Conservation (phyloP, 2,113 vertebrate species). For the Machaerirhynchus nigripectus region DNA sequence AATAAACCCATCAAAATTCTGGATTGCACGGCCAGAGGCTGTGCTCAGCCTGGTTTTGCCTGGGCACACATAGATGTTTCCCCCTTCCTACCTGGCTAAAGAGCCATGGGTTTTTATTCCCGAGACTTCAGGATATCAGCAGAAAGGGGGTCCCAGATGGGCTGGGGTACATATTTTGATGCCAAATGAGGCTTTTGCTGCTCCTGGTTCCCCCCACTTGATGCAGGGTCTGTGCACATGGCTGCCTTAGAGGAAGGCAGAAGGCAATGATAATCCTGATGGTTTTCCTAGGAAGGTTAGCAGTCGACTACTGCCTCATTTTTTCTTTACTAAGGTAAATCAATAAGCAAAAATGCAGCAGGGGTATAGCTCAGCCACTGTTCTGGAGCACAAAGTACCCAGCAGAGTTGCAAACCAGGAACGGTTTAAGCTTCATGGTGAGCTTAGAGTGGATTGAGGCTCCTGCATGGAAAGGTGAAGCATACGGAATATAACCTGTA, state of each 20-base stretch:
- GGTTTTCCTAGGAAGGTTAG: background rate
- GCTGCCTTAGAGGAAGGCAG: background rate
- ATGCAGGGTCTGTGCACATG: background rate
- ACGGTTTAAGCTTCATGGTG: background rate
- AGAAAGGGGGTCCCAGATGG: rapidly evolving
- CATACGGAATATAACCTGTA: rapidly evolving
- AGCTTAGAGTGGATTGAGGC: background rate
- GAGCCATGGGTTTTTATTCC: background rate
- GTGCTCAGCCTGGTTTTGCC: background rate
- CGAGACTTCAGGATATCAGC: rapidly evolving
- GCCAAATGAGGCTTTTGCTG: background rate
- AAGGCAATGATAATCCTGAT: background rate
- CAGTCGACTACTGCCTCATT: background rate
- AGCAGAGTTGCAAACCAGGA: background rate
- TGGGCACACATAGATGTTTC: background rate
- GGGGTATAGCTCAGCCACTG: background rate
- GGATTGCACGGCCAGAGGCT: rapidly evolving
- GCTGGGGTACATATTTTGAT: background rate
- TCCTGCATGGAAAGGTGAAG: background rate
- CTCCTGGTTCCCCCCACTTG: background rate
- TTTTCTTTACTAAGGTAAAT: background rate
- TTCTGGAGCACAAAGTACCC: background rate
- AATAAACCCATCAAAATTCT: background rate
- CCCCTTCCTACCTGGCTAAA: background rate
- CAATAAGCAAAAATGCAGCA: background rate